A percentile compares a stretch with the other conserved stretches of the same genome.
Conservation (phyloP, 1,140 invertebrate species). For the Laupala kohalensis region DNA sequence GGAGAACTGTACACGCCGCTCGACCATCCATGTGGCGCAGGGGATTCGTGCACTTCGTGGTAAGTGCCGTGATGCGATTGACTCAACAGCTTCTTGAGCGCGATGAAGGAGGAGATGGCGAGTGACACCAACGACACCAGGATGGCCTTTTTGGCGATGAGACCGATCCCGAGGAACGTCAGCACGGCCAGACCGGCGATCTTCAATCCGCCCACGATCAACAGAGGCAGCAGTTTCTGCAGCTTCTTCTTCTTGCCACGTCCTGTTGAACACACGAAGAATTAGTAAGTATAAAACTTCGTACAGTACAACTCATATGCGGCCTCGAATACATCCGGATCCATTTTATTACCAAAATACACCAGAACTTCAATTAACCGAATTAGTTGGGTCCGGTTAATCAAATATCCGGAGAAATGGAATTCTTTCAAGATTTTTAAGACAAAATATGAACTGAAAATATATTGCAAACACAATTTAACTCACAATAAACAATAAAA, state of each 20-base stretch:
- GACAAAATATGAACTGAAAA: too few relatives aligned
- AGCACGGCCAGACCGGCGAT: slow-evolving; percentile 38
- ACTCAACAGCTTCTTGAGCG: slow-evolving; percentile 34
- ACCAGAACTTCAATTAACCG: too few relatives aligned
- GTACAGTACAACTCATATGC: too few relatives aligned
- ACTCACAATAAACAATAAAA: too few relatives aligned
- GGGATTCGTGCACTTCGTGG: slow-evolving; percentile 12
- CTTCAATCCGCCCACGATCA: slow-evolving; percentile 45
- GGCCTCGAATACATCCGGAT: too few relatives aligned
- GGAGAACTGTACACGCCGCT: neutral
- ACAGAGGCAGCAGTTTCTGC: slow-evolving; percentile 39
- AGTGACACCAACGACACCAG: slow-evolving; percentile 44
- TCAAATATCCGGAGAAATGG: too few relatives aligned
- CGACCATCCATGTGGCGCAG: neutral
- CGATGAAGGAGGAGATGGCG: slow-evolving; percentile 43
- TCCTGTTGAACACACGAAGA: slow-evolving; percentile 25
- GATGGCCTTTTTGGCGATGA: slow-evolving; percentile 53
- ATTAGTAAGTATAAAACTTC: too few relatives aligned
- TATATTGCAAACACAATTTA: too few relatives aligned
- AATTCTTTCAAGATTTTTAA: too few relatives aligned
- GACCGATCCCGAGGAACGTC: slow-evolving; percentile 40
- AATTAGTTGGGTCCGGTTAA: too few relatives aligned
- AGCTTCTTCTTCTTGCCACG: slow-evolving; percentile 45
- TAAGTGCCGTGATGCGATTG: slow-evolving; percentile 21
- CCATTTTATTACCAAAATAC: too few relatives aligned